These are phyloP conservation scores for Chaitophorus viminalis DNA, from an alignment of 2,888 invertebrate genomes.

Conservation along the genomic window DNA sequence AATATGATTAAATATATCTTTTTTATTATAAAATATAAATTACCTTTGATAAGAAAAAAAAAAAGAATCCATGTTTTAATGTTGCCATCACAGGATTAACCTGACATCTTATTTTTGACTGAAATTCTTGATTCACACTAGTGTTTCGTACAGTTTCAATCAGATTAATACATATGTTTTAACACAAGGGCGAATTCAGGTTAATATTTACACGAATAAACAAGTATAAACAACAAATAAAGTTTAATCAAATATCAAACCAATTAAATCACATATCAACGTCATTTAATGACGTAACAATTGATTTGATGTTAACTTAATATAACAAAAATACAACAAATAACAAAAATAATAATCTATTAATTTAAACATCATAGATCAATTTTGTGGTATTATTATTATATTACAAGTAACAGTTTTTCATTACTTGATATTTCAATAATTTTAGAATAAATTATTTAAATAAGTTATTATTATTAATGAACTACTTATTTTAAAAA, in stretches of 20 bases:
- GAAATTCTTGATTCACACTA: not conserved
- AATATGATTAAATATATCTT: too few species aligned
- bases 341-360: slow-evolving; percentile 9
- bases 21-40: not conserved
- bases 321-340: slow-evolving; percentile 30
- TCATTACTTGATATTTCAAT: not conserved
- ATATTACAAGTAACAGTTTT: not conserved
- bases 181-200: not conserved
- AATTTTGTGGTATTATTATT: too few species aligned
- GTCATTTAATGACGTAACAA: not conserved
- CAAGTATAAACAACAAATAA: slow-evolving; percentile 33
- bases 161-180: not conserved
- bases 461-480: not conserved
- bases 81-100: slow-evolving; percentile 10
- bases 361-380: too few species aligned
- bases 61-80: slow-evolving; percentile 21
- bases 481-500: not conserved
- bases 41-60: slow-evolving; percentile 44
- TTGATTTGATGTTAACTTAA: slow-evolving; percentile 1
- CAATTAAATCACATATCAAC: slow-evolving; percentile 10
- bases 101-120: not conserved
- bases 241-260: slow-evolving; percentile 6
- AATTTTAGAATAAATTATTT: not conserved
- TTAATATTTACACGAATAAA: slow-evolving; percentile 36
- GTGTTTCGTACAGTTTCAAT: not conserved